A percentile compares a stretch with the other conserved stretches of the same genome.
These are phyloP conservation scores for Odontocerum albicorne DNA, from an alignment of 2,888 invertebrate species.

Conservation along the genomic window DNA sequence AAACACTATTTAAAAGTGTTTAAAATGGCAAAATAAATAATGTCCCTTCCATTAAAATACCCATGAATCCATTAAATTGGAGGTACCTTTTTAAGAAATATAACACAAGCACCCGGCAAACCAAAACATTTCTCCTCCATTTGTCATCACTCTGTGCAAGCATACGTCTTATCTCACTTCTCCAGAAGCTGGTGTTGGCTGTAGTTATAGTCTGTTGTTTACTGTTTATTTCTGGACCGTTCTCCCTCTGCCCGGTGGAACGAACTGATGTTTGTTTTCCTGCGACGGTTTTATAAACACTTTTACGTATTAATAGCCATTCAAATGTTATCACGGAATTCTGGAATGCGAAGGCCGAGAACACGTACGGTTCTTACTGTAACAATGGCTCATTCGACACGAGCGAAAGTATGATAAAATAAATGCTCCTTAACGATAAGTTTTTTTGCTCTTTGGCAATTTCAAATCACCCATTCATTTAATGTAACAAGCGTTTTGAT, in stretches of 20 bases:
- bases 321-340: constrained; percentile 29
- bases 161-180: not conserved
- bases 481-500: too few species aligned
- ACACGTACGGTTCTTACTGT: too few species aligned
- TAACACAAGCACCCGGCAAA: too few species aligned
- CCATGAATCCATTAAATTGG: not conserved
- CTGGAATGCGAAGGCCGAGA: constrained; percentile 30
- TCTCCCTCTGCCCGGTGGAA: not conserved
- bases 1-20: too few species aligned
- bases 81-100: not conserved
- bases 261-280: constrained; percentile 26
- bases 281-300: constrained; percentile 29
- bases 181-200: not conserved
- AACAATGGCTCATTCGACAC: too few species aligned
- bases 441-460: too few species aligned
- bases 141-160: not conserved
- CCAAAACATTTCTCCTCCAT: not conserved
- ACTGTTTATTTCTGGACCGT: not conserved
- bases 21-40: not conserved
- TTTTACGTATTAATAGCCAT: constrained; percentile 35
- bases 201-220: not conserved
- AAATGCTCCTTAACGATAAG: too few species aligned
- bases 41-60: not conserved
- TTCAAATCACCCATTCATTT: too few species aligned
- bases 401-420: too few species aligned